A percentile compares a stretch with the other conserved stretches of the same genome.
Evolutionary conservation across 2,113 vertebrate species (phyloP).

Genomic region (Lycaon pictus): DNA sequence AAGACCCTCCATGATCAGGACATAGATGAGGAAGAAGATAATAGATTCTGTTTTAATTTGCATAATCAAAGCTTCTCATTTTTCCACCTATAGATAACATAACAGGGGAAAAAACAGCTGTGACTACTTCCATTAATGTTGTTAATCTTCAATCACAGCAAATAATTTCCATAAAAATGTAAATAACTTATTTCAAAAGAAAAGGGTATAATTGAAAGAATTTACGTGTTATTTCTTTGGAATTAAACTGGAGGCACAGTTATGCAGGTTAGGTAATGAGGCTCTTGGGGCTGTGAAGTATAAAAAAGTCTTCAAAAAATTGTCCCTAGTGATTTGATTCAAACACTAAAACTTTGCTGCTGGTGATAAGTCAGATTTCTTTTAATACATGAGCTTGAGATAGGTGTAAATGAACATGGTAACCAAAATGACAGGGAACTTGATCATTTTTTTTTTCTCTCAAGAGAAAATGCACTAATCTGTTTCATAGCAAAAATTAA

Average conservation of each 20-base stretch:
- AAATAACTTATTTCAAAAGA: conserved; percentile 78
- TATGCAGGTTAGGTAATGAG: conserved; percentile 69
- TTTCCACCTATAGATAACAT: conserved; percentile 64
- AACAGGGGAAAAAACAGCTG: conserved; percentile 57
- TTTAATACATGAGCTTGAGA: conserved; percentile 32
- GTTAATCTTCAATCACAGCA: conserved; percentile 77
- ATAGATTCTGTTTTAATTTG: conserved; percentile 84
- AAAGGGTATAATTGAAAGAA: conserved; percentile 77
- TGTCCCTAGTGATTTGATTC: conserved; percentile 61
- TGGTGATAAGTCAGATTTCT: conserved; percentile 40
- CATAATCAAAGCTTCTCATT: conserved; percentile 84
- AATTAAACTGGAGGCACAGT: conserved; percentile 74
- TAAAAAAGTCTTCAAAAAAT: conserved; percentile 53
- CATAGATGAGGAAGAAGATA: conserved; percentile 85
- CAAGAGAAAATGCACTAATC: conserved; percentile 51
- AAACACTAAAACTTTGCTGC: conserved; percentile 63
- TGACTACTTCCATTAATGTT: conserved; percentile 72
- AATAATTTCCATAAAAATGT: conserved; percentile 81
- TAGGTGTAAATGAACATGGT: conserved; percentile 39
- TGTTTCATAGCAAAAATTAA: conserved; percentile 47
- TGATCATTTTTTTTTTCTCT: conserved; percentile 48
- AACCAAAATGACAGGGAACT: conserved; percentile 20
- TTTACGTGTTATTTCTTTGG: conserved; percentile 75
- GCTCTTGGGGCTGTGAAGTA: conserved; percentile 64
- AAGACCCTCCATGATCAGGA: conserved; percentile 84